Evolutionary conservation across 1,140 invertebrate genomes (phyloP).

Genomic region (Episyrphus balteatus): DNA sequence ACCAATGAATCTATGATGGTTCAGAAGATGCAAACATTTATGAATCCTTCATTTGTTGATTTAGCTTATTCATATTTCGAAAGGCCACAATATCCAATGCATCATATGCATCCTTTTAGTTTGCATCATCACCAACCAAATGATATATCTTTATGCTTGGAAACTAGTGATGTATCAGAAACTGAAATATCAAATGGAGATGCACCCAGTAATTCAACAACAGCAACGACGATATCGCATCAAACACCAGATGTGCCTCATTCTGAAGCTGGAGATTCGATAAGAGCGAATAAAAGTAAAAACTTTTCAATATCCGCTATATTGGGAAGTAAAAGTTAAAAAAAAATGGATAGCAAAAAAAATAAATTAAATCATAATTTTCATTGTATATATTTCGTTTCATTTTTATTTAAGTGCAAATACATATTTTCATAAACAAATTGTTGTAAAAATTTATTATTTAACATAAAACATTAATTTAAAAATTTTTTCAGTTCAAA

Average conservation of each 20-base stretch:
- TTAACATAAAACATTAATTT: too few species aligned
- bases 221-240: not conserved
- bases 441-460: too few species aligned
- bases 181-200: not conserved
- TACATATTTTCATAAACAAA: too few species aligned
- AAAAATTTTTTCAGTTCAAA: too few species aligned
- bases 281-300: not conserved
- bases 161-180: not conserved
- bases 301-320: conserved; percentile 1
- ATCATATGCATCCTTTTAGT: not conserved
- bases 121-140: not conserved
- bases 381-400: too few species aligned
- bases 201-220: not conserved
- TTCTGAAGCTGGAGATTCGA: not conserved
- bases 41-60: not conserved
- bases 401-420: too few species aligned
- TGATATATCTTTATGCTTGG: not conserved
- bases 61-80: not conserved
- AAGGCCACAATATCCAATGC: not conserved
- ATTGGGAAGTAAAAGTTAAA: not conserved
- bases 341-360: not conserved
- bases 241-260: not conserved
- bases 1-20: too few species aligned
- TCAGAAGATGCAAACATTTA: not conserved
- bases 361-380: not conserved